These are phyloP conservation scores for Diplodus sargus DNA, from an alignment of 2,797 vertebrate genomes.

Conservation along the genomic window DNA sequence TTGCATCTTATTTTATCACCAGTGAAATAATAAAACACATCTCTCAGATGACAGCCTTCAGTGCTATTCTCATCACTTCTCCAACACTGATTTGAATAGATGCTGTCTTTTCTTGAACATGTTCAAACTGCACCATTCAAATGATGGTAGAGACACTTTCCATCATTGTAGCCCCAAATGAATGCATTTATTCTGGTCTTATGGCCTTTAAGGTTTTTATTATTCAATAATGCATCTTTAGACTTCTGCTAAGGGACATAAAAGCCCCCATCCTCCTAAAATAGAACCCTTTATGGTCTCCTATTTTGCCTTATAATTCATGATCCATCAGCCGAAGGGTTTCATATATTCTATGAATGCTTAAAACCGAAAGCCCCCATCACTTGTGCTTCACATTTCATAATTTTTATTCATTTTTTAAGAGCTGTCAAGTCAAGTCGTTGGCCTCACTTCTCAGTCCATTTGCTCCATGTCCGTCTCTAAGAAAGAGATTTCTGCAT, in stretches of 20 bases:
- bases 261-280: slow-evolving; percentile 61
- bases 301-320: slow-evolving; percentile 64
- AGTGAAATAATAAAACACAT: slow-evolving; percentile 7
- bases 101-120: slow-evolving; percentile 16
- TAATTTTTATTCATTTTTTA: slow-evolving; percentile 47
- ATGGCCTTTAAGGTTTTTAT: slow-evolving; percentile 50
- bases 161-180: slow-evolving; percentile 37
- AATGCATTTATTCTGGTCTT: slow-evolving; percentile 59
- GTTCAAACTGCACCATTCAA: slow-evolving; percentile 23
- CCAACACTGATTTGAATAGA: slow-evolving; percentile 28
- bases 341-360: slow-evolving; percentile 49
- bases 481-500: slow-evolving; percentile 59
- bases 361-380: slow-evolving; percentile 52
- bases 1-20: slow-evolving; percentile 11
- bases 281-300: slow-evolving; percentile 62
- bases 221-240: slow-evolving; percentile 69
- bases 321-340: slow-evolving; percentile 56
- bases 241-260: slow-evolving; percentile 48
- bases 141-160: slow-evolving; percentile 19
- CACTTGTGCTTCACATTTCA: slow-evolving; percentile 18
- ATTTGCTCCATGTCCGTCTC: slow-evolving; percentile 38
- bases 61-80: slow-evolving; percentile 19
- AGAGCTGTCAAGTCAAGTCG: slow-evolving; percentile 54
- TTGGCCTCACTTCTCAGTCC: slow-evolving; percentile 36
- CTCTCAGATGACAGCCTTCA: slow-evolving; percentile 3